Base-by-base conservation (phyloP, 2,113 vertebrate species). In the Xiphophorus maculatus region DNA sequence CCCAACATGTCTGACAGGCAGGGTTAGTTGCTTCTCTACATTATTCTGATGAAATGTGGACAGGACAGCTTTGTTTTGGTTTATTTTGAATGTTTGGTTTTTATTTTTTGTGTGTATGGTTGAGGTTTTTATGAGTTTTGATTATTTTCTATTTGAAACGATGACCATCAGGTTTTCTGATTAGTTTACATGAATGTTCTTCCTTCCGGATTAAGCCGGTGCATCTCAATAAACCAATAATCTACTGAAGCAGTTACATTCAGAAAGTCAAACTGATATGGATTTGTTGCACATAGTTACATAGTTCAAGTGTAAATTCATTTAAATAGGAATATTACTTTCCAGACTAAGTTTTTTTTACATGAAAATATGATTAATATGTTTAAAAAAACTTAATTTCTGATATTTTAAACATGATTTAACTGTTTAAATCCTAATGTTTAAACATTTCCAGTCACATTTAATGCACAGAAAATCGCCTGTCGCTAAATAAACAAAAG, bases 61-160 rank as follows among this genome's bases (percentile, higher is more conserved):
- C 67, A 22, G 61, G 60, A 77, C 58, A 29, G 62, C 71, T 66
- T 32, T 42, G 27, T n/a, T 73, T 71, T 35, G 64, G 35, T 40
- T 74, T 79, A 66, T 7, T 90, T 89, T 87, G 27, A 83, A 88
- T 4, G 14, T 82, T 84, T 19, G 3, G 44, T 67, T 85, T 90
- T 91, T 60, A 64, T 70, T 77, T 40, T 73, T 25, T 3, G 12
- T 4, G 0, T n/a, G 33, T 25, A 8, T 0, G 29, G 48, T 29
- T 48, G 44, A 33, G 44, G 12, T 30, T 19, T 51, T 69, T 28
- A 10, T 29, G 28, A 32, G 4, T 29, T 80, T 30, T 71, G 51
- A 7, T 64, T 76, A 69, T 84, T 86, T 87, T 77, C 42, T 80
- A 84, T 12, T 11, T 73, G 9, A 35, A 73, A 35, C 68, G 32